phyloP scores from a whole-genome alignment of 2,888 invertebrate species.

The Tetragonisca angustula region DNA sequence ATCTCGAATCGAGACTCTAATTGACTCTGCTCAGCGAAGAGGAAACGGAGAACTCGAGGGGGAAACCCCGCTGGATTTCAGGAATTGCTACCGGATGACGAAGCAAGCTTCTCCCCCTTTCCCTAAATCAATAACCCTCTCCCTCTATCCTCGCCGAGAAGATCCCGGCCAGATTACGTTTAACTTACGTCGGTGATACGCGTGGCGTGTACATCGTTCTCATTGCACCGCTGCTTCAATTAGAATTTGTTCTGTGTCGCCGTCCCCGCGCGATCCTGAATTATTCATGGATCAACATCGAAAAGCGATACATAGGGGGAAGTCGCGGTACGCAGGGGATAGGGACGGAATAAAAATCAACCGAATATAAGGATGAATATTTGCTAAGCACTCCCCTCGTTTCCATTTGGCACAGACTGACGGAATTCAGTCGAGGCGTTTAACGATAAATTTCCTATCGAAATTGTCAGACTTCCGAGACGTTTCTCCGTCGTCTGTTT shows the following conservation, averaged over 20 bases:
- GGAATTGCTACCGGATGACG: conserved; percentile 80
- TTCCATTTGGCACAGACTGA: neutral
- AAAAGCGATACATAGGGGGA: conserved; percentile 33
- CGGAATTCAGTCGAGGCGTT: too few species aligned
- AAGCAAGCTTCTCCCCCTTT: conserved; percentile 71
- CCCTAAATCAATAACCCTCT: conserved; percentile 74
- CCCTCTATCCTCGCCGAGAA: conserved; percentile 42
- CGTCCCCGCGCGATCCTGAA: conserved; percentile 24
- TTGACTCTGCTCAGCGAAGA: conserved; percentile 69
- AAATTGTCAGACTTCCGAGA: too few species aligned
- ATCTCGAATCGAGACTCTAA: conserved; percentile 67
- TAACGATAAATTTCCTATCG: too few species aligned
- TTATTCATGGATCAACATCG: conserved; percentile 44
- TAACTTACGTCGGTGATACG: conserved; percentile 49
- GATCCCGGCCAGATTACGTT: conserved; percentile 55
- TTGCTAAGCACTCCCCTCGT: neutral
- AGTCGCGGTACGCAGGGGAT: neutral
- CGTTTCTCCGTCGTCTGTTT: too few species aligned
- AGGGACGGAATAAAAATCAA: conserved; percentile 1
- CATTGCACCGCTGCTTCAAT: conserved; percentile 37
- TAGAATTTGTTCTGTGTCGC: conserved; percentile 51
- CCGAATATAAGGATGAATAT: neutral
- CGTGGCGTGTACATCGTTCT: conserved; percentile 42
- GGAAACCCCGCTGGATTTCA: conserved; percentile 60
- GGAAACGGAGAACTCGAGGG: conserved; percentile 63